These are phyloP conservation scores for Coccyzus lansbergi DNA, from an alignment of 2,797 vertebrate species.

Conservation along the genomic window DNA sequence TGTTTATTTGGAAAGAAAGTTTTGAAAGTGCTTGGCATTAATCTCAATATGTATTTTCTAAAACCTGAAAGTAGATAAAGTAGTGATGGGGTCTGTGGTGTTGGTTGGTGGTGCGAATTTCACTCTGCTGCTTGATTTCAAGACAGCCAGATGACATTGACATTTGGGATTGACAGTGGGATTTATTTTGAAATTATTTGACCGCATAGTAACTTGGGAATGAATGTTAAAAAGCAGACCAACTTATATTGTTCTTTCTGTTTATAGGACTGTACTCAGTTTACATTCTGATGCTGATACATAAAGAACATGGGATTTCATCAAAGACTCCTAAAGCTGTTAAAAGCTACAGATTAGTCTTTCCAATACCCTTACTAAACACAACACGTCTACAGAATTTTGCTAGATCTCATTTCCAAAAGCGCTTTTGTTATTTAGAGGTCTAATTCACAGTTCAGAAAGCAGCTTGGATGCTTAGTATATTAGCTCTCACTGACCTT, in stretches of 20 bases:
- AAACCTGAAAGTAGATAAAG: not conserved
- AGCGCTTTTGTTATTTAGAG: conserved; percentile 4
- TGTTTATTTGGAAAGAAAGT: not conserved
- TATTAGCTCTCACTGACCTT: conserved; percentile 57
- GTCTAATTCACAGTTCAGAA: conserved; percentile 43
- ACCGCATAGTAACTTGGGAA: not conserved
- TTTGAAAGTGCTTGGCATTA: not conserved
- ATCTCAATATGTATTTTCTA: not conserved
- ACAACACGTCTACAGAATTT: not conserved
- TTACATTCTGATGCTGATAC: not conserved
- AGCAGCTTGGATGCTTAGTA: conserved; percentile 20
- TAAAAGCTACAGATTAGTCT: not conserved
- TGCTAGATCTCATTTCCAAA: conserved; percentile 26
- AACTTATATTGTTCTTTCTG: not conserved
- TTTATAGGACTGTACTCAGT: not conserved
- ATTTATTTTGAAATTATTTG: not conserved
- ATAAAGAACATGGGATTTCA: not conserved
- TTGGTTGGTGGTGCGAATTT: not conserved
- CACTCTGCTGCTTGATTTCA: not conserved
- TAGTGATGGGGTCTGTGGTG: not conserved
- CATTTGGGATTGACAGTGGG: not conserved
- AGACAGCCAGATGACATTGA: not conserved
- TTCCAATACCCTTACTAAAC: not conserved
- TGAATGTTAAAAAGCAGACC: not conserved
- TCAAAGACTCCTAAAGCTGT: not conserved